These are phyloP conservation scores for Drosophila demipolita DNA, from an alignment of 2,888 invertebrate genomes.

Conservation along the genomic window DNA sequence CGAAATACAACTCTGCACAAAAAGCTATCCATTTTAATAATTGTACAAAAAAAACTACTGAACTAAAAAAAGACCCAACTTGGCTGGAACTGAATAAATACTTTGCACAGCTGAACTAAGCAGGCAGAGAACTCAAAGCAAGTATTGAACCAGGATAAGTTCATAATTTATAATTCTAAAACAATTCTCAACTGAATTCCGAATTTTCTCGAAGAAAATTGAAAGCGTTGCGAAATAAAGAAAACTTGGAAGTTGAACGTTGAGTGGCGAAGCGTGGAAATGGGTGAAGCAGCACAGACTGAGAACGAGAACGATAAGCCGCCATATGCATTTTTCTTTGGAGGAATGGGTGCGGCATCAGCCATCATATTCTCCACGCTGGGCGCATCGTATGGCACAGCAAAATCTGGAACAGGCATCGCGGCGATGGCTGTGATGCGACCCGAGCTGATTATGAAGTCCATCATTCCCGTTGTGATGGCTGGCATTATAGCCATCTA, in stretches of 20 bases:
- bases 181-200: background rate
- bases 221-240: background rate
- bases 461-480: slow-evolving; percentile 99
- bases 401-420: slow-evolving; percentile 67
- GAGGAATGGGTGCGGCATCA: slow-evolving; percentile 95
- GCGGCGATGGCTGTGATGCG: slow-evolving; percentile 99
- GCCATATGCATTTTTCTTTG: slow-evolving; percentile 65
- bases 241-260: background rate
- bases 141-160: background rate
- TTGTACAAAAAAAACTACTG: background rate
- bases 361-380: slow-evolving; percentile 98
- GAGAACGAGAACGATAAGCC: slow-evolving; percentile 52
- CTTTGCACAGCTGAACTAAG: background rate
- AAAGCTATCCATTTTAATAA: background rate
- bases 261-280: background rate
- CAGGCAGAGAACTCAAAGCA: background rate
- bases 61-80: background rate
- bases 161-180: background rate
- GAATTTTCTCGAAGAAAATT: background rate
- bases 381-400: slow-evolving; percentile 86
- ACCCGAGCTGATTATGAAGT: slow-evolving; percentile 95
- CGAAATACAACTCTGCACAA: background rate
- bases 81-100: background rate
- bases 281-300: background rate
- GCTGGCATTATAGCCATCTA: slow-evolving; percentile 99